Base-by-base conservation (phyloP, 2,888 invertebrate genomes). In the Heliconius hortense region DNA sequence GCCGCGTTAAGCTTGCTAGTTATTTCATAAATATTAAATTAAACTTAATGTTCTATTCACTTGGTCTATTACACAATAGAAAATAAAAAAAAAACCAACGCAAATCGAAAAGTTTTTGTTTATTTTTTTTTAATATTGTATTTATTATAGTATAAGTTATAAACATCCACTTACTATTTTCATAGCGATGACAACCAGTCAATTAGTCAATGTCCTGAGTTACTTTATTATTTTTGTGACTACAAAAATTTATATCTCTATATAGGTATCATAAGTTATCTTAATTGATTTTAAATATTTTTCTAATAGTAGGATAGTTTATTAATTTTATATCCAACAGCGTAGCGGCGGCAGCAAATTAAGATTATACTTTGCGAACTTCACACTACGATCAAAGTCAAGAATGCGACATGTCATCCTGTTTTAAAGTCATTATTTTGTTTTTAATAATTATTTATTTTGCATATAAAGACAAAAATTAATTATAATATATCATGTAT, bases 251-350 rank as follows among this genome's bases (percentile, higher is more conserved):
- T 48, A 18, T 21, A 18, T 63, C 8, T 63, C 21, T 63, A 63
- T 28, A 63, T 53, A 53, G 21, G 21, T 53, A 11, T 31, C n/a
- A 64, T 35, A 21, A 10, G 5, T 64, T 64, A 64, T 64, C 64
- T 35, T 64, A 64, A 64, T 64, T 39, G 64, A 35, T 64, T 64
- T 64, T 64, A n/a, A 64, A 35, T 64, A n/a, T 63, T 63, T 28
- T 8, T 21, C 31, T 35, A 63, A 31, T 63, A 10, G 35, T 28
- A 35, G 4, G 31, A 3, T 28, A 59, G 26, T 63, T 63, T 21
- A 63, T 35, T 62, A 1, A 53, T n/a, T n/a, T 56, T 24, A 24
- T 11, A 56, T 56, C 24, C 53, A 21, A 18, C 15, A 53, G 8
- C 53, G 53, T 4, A 53, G 21, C 53, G 21, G 21, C 53, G 8